A percentile compares a stretch with the other conserved stretches of the same genome.
phyloP scores from a whole-genome alignment of 2,113 vertebrate species.

The Platichthys stellatus region DNA sequence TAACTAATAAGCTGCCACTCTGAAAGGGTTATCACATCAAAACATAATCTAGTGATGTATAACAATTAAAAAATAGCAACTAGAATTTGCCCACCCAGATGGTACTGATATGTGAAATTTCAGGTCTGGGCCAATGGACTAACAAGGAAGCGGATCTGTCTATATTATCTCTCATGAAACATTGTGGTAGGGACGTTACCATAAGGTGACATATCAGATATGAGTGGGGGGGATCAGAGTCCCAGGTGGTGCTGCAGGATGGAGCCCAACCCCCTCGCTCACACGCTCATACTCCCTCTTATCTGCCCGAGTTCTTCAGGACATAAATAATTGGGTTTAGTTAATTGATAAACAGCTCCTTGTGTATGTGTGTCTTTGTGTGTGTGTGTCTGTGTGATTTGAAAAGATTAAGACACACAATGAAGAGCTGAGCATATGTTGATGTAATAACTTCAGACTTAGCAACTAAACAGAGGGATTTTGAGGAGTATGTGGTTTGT shows the following conservation, averaged over 20 bases:
- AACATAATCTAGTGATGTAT: too few species aligned
- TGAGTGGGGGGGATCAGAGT: slow-evolving; percentile 7
- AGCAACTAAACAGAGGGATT: slow-evolving; percentile 36
- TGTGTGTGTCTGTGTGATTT: background rate
- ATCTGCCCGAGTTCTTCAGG: slow-evolving; percentile 48
- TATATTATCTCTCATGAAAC: background rate
- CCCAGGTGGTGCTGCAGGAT: slow-evolving; percentile 47
- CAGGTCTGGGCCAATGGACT: too few species aligned
- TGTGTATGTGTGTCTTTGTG: background rate
- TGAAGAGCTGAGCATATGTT: slow-evolving; percentile 66
- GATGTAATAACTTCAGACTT: slow-evolving; percentile 60
- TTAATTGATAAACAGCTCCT: slow-evolving; percentile 37
- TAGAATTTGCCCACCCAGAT: too few species aligned
- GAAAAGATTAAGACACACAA: slow-evolving; percentile 38
- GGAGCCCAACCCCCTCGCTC: slow-evolving; percentile 4
- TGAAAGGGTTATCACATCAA: too few species aligned
- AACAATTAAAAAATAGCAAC: too few species aligned
- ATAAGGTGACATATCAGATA: background rate
- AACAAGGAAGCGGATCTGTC: background rate
- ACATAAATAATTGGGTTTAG: slow-evolving; percentile 54
- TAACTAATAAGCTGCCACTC: too few species aligned
- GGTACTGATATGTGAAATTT: too few species aligned
- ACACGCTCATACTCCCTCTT: slow-evolving; percentile 4
- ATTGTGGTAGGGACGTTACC: background rate
- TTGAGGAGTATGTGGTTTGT: slow-evolving; percentile 15